These are phyloP conservation scores for Rhingia campestris DNA, from an alignment of 2,888 invertebrate species.

Conservation along the genomic window DNA sequence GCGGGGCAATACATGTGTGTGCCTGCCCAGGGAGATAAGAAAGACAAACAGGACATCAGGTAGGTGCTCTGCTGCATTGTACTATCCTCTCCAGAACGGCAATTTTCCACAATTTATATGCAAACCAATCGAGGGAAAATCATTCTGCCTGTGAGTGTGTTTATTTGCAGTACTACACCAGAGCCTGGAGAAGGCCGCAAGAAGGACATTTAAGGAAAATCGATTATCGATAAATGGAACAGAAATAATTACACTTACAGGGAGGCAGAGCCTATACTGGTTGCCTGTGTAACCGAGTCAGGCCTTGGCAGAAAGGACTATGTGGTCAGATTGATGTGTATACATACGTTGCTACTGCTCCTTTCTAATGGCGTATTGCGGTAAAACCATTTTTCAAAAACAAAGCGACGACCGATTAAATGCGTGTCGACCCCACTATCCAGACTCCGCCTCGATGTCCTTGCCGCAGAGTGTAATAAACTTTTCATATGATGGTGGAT, in stretches of 20 bases:
- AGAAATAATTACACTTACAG: slow-evolving; percentile 66
- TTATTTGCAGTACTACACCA: slow-evolving; percentile 40
- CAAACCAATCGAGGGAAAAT: slow-evolving; percentile 57
- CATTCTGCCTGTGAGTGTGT: slow-evolving; percentile 44
- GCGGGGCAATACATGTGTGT: slow-evolving; percentile 43
- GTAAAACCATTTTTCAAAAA: slow-evolving; percentile 58
- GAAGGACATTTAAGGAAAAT: slow-evolving; percentile 65
- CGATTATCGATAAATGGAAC: slow-evolving; percentile 70
- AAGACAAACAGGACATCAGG: slow-evolving; percentile 35
- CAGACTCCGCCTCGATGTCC: not conserved
- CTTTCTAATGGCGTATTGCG: slow-evolving; percentile 63
- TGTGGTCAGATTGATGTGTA: not conserved
- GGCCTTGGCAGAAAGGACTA: not conserved
- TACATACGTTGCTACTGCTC: not conserved
- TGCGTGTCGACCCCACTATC: slow-evolving; percentile 25
- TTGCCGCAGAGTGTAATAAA: slow-evolving; percentile 20
- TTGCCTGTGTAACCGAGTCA: not conserved
- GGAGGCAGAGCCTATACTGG: slow-evolving; percentile 6
- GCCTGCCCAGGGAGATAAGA: slow-evolving; percentile 41
- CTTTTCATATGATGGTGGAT: slow-evolving; percentile 10
- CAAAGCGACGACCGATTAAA: slow-evolving; percentile 31
- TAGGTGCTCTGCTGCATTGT: not conserved
- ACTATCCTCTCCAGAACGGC: slow-evolving; percentile 4
- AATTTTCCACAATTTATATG: slow-evolving; percentile 50
- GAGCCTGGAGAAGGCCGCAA: not conserved